Evolutionary conservation across 64 coral and sea anemone genomes (phyloP).

Genomic region (Platygyra sinensis): DNA sequence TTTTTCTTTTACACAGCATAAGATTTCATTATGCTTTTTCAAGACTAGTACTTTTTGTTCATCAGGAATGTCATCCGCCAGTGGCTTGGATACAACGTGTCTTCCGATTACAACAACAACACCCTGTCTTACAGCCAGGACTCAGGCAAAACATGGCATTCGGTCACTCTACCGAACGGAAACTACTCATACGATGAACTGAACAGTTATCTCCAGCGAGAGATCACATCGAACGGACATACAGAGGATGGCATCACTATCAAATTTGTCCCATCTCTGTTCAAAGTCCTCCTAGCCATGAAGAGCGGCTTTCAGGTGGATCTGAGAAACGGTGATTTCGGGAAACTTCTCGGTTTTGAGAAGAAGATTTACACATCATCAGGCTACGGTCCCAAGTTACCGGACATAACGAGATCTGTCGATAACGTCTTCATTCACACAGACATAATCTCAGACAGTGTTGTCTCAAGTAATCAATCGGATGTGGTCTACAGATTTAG

Average conservation of each 20-base stretch:
- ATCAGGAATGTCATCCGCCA: too few species aligned
- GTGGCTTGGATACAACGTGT: too few species aligned
- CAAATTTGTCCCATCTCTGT: not conserved
- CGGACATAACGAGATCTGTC: not conserved
- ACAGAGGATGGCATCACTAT: not conserved
- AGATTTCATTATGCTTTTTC: too few species aligned
- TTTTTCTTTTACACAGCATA: too few species aligned
- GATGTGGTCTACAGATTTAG: too few species aligned
- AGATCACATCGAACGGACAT: not conserved
- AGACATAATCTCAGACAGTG: too few species aligned
- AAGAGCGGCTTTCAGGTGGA: not conserved
- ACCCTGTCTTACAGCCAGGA: not conserved
- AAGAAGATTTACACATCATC: not conserved
- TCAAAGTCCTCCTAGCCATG: not conserved
- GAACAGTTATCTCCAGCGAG: not conserved
- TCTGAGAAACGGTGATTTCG: not conserved
- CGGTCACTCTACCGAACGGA: conserved; percentile 11
- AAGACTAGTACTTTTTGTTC: too few species aligned
- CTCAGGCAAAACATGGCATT: not conserved
- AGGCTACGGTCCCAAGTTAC: not conserved
- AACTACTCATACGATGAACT: not conserved
- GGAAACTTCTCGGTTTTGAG: not conserved
- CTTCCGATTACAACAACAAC: not conserved
- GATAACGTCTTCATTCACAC: too few species aligned
- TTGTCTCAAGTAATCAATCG: too few species aligned